Conservation (phyloP, 2,888 invertebrate species). For the Bursaphelenchus okinawaensis region DNA sequence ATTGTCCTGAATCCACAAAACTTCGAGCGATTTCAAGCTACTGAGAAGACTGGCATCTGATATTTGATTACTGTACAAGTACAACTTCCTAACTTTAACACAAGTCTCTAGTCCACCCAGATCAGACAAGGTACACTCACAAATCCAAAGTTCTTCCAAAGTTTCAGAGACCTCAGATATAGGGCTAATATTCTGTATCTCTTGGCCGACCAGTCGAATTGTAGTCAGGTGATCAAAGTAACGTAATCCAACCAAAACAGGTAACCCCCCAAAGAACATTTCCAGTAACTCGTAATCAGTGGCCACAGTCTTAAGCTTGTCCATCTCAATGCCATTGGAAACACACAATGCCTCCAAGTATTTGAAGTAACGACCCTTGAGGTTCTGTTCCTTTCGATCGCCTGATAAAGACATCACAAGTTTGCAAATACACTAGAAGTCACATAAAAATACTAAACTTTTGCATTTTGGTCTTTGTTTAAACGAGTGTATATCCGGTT, state of each 20-base stretch:
- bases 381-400: constrained; percentile 1
- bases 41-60: constrained; percentile 30
- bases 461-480: no score
- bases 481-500: not conserved
- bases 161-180: constrained; percentile 41
- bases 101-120: constrained; percentile 43
- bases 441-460: no score
- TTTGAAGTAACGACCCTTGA: constrained; percentile 47
- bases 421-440: no score
- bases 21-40: constrained; percentile 29
- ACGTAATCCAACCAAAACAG: constrained; percentile 45
- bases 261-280: constrained; percentile 46
- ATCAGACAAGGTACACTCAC: constrained; percentile 42
- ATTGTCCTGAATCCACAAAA: constrained; percentile 35
- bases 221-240: constrained; percentile 38
- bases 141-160: constrained; percentile 48
- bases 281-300: constrained; percentile 34
- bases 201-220: constrained; percentile 41
- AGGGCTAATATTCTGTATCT: constrained; percentile 41
- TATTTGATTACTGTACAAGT: constrained; percentile 45
- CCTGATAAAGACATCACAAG: not conserved
- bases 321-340: constrained; percentile 51
- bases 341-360: constrained; percentile 45
- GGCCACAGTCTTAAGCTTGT: constrained; percentile 40
- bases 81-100: constrained; percentile 35